Conservation (phyloP, 2,113 vertebrate genomes). For the Ibidorhyncha struthersii region DNA sequence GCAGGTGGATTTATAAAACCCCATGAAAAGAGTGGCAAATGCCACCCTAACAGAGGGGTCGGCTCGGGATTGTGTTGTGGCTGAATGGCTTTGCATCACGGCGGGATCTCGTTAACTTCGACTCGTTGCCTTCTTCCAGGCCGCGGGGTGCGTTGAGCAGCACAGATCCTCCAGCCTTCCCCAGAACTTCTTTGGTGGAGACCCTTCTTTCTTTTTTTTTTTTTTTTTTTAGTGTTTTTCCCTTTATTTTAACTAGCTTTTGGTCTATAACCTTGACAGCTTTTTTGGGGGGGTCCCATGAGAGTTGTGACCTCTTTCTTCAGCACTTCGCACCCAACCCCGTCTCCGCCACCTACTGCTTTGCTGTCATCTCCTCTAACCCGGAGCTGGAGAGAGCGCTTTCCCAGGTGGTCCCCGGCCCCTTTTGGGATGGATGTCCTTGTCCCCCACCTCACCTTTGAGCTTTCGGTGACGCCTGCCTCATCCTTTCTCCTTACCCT, state of each 20-base stretch:
- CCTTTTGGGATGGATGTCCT: accelerated
- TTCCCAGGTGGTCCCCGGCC: neutral
- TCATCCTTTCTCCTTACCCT: neutral
- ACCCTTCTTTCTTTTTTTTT: neutral
- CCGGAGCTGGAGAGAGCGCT: accelerated
- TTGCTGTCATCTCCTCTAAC: neutral
- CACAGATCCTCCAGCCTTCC: accelerated
- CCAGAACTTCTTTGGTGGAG: neutral
- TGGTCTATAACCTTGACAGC: accelerated
- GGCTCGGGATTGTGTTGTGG: accelerated
- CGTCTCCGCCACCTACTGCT: accelerated
- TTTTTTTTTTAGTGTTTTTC: neutral
- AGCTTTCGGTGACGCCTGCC: neutral
- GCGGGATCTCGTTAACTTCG: accelerated
- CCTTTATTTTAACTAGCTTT: neutral
- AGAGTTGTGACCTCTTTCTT: neutral
- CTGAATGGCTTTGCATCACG: neutral
- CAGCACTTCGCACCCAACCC: accelerated
- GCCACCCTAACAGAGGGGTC: accelerated
- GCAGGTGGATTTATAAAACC: accelerated
- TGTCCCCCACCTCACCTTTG: accelerated
- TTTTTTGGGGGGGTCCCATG: accelerated
- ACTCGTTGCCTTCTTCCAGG: neutral
- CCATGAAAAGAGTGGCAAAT: accelerated
- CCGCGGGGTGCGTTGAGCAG: accelerated